A percentile compares a stretch with the other conserved stretches of the same genome.
phyloP scores from a whole-genome alignment of 2,797 vertebrate genomes.

The Enteromius mattozi region DNA sequence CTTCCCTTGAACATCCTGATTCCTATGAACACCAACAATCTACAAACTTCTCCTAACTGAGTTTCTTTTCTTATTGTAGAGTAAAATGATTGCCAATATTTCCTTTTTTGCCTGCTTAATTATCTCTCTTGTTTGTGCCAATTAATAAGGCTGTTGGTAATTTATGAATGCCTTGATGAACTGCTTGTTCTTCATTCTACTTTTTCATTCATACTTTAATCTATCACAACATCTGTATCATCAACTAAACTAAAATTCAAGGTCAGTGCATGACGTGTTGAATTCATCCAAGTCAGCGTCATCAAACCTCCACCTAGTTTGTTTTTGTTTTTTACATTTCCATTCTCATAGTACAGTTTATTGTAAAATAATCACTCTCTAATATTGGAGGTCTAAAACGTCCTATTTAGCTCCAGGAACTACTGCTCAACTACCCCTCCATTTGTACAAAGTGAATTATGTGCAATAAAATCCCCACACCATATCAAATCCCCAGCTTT shows the following conservation, averaged over 20 bases:
- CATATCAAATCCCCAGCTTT: background rate
- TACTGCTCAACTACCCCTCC: too few species aligned
- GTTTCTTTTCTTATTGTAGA: background rate
- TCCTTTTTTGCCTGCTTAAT: background rate
- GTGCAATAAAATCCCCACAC: background rate
- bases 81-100: background rate
- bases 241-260: background rate
- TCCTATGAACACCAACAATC: constrained; percentile 3
- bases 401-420: background rate
- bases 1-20: background rate
- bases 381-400: background rate
- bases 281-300: background rate
- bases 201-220: background rate
- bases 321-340: background rate
- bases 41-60: background rate
- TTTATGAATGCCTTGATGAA: background rate
- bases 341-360: background rate
- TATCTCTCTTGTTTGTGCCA: background rate
- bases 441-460: background rate
- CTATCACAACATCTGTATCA: background rate
- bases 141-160: background rate
- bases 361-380: background rate
- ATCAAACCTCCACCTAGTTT: background rate
- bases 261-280: background rate
- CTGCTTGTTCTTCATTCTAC: background rate